A percentile compares a stretch with the other conserved stretches of the same genome.
These are phyloP conservation scores for Aplidium turbinatum DNA, from an alignment of 23 tunicate species.

Conservation along the genomic window DNA sequence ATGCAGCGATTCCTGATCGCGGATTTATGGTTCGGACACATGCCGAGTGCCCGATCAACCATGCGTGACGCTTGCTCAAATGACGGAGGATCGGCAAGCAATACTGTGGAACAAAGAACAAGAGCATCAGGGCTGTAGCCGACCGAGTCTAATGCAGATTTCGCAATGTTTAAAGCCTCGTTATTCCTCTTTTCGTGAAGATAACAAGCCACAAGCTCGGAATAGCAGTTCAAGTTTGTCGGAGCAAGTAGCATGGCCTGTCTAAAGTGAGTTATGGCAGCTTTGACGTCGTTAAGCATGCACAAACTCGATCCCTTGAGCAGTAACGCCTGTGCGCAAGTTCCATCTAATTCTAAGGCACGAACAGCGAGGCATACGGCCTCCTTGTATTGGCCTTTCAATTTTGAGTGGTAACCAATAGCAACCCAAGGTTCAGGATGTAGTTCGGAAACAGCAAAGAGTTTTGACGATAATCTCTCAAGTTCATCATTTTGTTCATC, in stretches of 20 bases:
- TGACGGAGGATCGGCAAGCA: slow-evolving; percentile 13
- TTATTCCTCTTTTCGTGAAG: slow-evolving; percentile 41
- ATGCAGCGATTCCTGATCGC: slow-evolving; percentile 52
- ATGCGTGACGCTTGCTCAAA: slow-evolving; percentile 53
- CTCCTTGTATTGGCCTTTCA: slow-evolving; percentile 50
- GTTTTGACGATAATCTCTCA: slow-evolving; percentile 44
- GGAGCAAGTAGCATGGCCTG: slow-evolving; percentile 73
- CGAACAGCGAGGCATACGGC: slow-evolving; percentile 65
- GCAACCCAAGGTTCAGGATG: slow-evolving; percentile 91
- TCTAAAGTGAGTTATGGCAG: slow-evolving; percentile 63
- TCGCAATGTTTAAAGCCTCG: slow-evolving; percentile 75
- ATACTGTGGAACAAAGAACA: slow-evolving; percentile 60
- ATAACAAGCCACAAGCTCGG: slow-evolving; percentile 54
- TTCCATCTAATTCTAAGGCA: slow-evolving; percentile 58
- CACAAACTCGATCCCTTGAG: slow-evolving; percentile 61
- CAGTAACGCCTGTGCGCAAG: slow-evolving; percentile 60
- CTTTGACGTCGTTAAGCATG: slow-evolving; percentile 49
- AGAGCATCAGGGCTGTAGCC: slow-evolving; percentile 62
- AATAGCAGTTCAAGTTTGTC: slow-evolving; percentile 60
- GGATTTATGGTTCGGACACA: slow-evolving; percentile 60
- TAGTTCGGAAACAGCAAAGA: slow-evolving; percentile 56
- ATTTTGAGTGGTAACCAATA: slow-evolving; percentile 67
- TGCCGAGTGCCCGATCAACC: slow-evolving; percentile 60
- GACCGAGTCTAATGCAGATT: slow-evolving; percentile 54
- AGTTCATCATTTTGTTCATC: slow-evolving; percentile 67